Evolutionary conservation across 1,140 invertebrate species (phyloP).

Genomic region (Drosophila ogumai): DNA sequence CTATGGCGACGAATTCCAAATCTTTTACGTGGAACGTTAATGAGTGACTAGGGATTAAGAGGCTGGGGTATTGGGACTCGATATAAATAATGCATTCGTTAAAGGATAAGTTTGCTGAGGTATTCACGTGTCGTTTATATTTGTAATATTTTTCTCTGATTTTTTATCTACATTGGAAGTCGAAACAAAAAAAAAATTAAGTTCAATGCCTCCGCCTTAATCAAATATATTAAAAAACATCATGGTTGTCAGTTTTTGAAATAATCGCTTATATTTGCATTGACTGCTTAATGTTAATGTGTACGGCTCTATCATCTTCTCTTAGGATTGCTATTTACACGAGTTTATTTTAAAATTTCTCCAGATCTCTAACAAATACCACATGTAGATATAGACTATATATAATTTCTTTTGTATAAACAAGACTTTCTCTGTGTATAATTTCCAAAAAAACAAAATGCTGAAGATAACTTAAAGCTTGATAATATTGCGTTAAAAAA

Average conservation of each 20-base stretch:
- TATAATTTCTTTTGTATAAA: slow-evolving; percentile 52
- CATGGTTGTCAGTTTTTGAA: slow-evolving; percentile 24
- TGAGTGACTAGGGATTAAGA: too few species aligned
- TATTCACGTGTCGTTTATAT: too few species aligned
- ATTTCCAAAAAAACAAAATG: slow-evolving; percentile 54
- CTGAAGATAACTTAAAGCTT: slow-evolving; percentile 40
- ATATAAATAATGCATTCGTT: too few species aligned
- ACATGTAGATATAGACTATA: slow-evolving; percentile 63
- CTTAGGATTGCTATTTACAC: slow-evolving; percentile 74
- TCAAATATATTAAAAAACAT: too few species aligned
- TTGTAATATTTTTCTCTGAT: too few species aligned
- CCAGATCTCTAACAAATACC: slow-evolving; percentile 74
- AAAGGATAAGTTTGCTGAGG: too few species aligned
- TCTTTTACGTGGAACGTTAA: slow-evolving; percentile 53
- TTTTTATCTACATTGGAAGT: too few species aligned
- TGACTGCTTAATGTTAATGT: slow-evolving; percentile 73
- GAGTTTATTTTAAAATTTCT: slow-evolving; percentile 79
- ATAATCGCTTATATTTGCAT: slow-evolving; percentile 60
- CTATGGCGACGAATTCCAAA: slow-evolving; percentile 72
- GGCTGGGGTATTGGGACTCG: too few species aligned
- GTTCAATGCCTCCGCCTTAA: too few species aligned
- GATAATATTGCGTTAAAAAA: slow-evolving; percentile 40
- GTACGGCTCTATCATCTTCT: slow-evolving; percentile 56
- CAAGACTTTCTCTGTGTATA: slow-evolving; percentile 51
- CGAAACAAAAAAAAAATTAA: too few species aligned